Conservation (phyloP, 1,140 invertebrate genomes). For the Bemisia tabaci region DNA sequence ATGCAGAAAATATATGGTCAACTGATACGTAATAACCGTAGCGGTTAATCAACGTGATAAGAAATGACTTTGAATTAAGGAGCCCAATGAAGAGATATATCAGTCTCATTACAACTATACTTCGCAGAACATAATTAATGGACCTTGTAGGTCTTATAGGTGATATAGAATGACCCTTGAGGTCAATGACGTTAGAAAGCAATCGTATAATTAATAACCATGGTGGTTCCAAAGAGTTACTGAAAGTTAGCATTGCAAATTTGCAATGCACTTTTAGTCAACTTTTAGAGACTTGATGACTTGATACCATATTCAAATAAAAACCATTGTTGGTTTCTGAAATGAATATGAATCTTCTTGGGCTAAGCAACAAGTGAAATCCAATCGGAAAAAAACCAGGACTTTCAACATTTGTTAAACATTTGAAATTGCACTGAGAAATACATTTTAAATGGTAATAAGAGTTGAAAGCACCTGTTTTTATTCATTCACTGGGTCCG, state of each 20-base stretch:
- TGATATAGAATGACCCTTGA: neutral
- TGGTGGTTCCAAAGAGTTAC: neutral
- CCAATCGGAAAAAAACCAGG: too few species aligned
- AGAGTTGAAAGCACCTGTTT: too few species aligned
- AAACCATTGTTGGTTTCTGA: neutral
- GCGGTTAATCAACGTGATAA: neutral
- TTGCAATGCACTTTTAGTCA: neutral
- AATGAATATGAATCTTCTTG: neutral
- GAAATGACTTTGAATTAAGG: neutral
- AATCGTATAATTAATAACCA: neutral
- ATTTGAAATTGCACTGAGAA: too few species aligned
- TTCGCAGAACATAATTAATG: too few species aligned
- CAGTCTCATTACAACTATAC: neutral
- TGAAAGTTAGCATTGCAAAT: too few species aligned
- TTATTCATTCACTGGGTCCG: too few species aligned
- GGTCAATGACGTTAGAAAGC: neutral
- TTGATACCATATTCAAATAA: neutral
- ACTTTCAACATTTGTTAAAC: too few species aligned
- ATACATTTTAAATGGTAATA: too few species aligned
- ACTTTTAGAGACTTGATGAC: neutral
- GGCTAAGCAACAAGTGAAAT: too few species aligned
- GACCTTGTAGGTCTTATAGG: neutral
- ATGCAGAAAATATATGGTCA: neutral
- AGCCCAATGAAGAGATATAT: neutral
- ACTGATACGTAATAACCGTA: neutral